These are phyloP conservation scores for Halisarca cf. caerulea DNA, from an alignment of 37 sponge, comb jelly and placozoan genomes.

Conservation along the genomic window DNA sequence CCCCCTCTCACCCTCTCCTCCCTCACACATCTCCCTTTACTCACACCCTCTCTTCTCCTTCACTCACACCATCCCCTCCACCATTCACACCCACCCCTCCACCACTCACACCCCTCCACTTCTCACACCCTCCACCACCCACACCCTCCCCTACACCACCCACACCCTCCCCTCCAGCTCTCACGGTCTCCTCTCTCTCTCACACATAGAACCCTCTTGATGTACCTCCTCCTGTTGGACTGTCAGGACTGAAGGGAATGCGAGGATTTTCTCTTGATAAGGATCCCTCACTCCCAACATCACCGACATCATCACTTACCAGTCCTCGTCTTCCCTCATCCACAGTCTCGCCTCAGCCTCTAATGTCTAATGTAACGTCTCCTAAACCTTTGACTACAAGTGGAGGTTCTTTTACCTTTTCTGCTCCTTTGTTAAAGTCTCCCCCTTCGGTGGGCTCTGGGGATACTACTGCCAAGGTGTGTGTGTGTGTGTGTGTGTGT, in stretches of 20 bases:
- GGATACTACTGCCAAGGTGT: background rate
- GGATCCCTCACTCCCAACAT: background rate
- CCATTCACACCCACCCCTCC: no score
- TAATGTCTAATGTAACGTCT: background rate
- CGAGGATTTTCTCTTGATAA: background rate
- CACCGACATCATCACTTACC: background rate
- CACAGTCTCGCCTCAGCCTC: background rate
- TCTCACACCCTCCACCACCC: no score
- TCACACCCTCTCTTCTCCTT: no score
- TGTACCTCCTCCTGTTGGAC: background rate
- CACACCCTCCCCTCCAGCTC: no score
- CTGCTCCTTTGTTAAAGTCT: background rate
- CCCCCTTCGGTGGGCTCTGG: background rate
- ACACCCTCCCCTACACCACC: no score
- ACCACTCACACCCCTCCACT: no score
- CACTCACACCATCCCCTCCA: no score
- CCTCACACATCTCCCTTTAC: no score
- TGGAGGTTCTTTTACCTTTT: background rate
- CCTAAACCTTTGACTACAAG: background rate
- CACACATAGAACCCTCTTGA: background rate
- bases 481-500: slow-evolving; percentile 1
- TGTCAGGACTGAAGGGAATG: background rate
- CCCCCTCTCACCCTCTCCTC: no score
- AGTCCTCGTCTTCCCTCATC: background rate
- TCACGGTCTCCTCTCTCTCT: no score